Conservation (phyloP, 2,797 vertebrate species). For the Rhinoraja longicauda region DNA sequence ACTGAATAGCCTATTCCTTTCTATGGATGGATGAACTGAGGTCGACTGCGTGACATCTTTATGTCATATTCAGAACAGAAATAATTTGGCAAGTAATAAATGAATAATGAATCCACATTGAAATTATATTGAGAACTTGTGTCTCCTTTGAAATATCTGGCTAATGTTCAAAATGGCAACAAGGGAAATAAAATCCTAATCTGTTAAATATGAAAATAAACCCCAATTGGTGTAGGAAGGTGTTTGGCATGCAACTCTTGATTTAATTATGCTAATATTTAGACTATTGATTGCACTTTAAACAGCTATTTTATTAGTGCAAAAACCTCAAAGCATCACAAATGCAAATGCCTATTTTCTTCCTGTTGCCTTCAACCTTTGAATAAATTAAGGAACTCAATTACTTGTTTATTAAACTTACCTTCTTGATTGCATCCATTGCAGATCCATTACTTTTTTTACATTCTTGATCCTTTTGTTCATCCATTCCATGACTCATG, state of each 20-base stretch:
- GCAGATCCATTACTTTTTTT: not conserved
- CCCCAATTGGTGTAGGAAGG: not conserved
- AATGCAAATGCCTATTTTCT: not conserved
- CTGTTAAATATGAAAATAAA: not conserved
- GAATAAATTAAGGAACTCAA: not conserved
- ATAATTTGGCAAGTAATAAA: not conserved
- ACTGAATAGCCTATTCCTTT: not conserved
- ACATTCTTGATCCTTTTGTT: not conserved
- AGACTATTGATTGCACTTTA: not conserved
- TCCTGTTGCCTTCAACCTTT: not conserved
- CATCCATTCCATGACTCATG: not conserved
- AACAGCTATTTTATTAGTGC: not conserved
- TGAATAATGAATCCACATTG: not conserved
- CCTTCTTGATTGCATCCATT: not conserved
- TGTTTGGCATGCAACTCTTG: not conserved
- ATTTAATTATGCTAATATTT: not conserved
- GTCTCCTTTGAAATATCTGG: not conserved
- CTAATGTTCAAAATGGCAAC: constrained; percentile 4
- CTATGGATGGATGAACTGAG: not conserved
- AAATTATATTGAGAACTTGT: not conserved
- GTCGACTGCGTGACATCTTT: not conserved
- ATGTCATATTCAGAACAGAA: not conserved
- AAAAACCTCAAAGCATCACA: not conserved
- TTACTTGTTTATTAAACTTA: not conserved
- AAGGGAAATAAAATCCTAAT: not conserved